Base-by-base conservation (phyloP, 1,140 invertebrate genomes). In the Procambarus clarkii region DNA sequence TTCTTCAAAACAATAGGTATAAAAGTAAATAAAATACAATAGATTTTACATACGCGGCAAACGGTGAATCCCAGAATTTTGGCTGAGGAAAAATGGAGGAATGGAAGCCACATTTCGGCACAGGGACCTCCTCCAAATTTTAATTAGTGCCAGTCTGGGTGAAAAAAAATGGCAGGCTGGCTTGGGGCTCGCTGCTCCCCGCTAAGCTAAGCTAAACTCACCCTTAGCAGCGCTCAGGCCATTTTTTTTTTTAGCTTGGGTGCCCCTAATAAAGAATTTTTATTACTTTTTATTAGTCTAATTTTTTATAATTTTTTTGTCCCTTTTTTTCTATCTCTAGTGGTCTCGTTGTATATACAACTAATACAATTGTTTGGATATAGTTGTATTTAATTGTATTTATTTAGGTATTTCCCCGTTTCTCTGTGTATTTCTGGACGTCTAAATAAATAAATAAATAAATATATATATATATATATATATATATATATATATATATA, bases 41-140 rank as follows among this genome's bases (percentile, higher is more conserved):
- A 44, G 11, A 69, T 85, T 81, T 80, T 81, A 80, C 64, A 91
- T 80, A 86, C 74, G 79, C 64, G 88, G 34, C 58, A 50, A 58
- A 77, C 71, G 71, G 58, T 83, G 88, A 90, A 90, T 83, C 69
- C 80, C 71, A 90, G 88, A 90, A 90, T 90, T 90, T 90, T 76
- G 71, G 54, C 71, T 11, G 77, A 77, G 48, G 50, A 90, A 90
- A 90, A 88, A 77, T 83, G 88, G 69, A 90, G 88, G 88, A 88
- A 90, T 90, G 88, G 81, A 90, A 81, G 88, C 88, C 88, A 83
- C 88, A 90, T 90, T 90, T 90, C 80, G 80, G 80, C 80, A 64
- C 48, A 46, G 88, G 88, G 54, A 84, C 88, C 88, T 90, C 71
- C 88, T 90, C 88, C 88, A 90, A 90, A 90, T 90, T 90, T 90